Conservation (phyloP, 1,140 invertebrate species). For the Lordiphosa collinella region DNA sequence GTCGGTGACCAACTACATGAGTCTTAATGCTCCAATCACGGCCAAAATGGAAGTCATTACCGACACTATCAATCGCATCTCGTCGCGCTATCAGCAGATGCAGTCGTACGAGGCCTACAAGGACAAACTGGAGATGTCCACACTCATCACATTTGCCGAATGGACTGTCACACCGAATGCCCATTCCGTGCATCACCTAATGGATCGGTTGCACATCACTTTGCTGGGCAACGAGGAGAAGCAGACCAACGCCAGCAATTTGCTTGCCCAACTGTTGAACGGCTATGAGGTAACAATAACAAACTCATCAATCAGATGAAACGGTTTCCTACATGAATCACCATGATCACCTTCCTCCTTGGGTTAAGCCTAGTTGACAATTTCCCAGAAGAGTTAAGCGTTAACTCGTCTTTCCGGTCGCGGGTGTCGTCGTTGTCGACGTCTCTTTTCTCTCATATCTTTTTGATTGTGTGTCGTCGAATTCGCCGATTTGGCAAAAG, state of each 20-base stretch:
- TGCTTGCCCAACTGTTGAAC: conserved; percentile 48
- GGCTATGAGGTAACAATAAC: conserved; percentile 66
- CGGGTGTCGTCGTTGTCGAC: not conserved
- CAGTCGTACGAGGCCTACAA: conserved; percentile 81
- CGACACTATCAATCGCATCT: conserved; percentile 82
- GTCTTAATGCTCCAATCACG: conserved; percentile 80
- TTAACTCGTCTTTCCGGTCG: too few species aligned
- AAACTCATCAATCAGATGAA: not conserved
- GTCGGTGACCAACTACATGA: conserved; percentile 58
- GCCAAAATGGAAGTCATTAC: conserved; percentile 82
- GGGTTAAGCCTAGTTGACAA: too few species aligned
- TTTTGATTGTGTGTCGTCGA: not conserved
- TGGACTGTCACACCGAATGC: conserved; percentile 84
- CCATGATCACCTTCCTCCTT: too few species aligned
- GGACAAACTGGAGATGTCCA: conserved; percentile 82
- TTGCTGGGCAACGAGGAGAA: conserved; percentile 58
- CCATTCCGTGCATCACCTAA: conserved; percentile 83
- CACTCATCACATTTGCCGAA: conserved; percentile 85
- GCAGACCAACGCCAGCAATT: conserved; percentile 39
- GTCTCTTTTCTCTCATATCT: not conserved
- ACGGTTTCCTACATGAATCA: not conserved
- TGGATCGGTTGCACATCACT: conserved; percentile 84
- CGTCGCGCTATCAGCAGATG: conserved; percentile 82
- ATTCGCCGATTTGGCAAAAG: too few species aligned
- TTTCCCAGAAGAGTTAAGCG: too few species aligned